phyloP scores from a whole-genome alignment of 1,140 invertebrate genomes.

The Orius insidiosus region DNA sequence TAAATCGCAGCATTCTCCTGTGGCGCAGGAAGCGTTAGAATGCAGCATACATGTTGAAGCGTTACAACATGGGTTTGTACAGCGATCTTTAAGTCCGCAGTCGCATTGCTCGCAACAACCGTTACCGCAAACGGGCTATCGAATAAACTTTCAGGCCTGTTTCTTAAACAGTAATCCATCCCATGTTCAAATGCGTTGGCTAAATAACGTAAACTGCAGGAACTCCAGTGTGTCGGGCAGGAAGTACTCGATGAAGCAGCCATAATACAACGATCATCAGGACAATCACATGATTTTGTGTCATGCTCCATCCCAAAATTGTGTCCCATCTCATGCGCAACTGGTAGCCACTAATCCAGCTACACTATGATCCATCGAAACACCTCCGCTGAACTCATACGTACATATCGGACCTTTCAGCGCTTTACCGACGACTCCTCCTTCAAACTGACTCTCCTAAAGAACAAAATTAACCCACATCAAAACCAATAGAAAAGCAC shows the following conservation, averaged over 20 bases:
- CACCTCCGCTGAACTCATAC: conserved; percentile 88
- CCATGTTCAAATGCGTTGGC: conserved; percentile 82
- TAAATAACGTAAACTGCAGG: conserved; percentile 73
- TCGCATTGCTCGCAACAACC: conserved; percentile 79
- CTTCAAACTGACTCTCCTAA: conserved; percentile 67
- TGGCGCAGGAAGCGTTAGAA: conserved; percentile 80
- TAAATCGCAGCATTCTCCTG: conserved; percentile 86
- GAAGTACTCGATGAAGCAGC: conserved; percentile 53
- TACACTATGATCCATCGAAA: conserved; percentile 84
- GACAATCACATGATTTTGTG: conserved; percentile 62
- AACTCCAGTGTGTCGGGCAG: conserved; percentile 73
- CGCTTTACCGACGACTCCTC: conserved; percentile 89
- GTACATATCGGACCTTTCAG: conserved; percentile 96
- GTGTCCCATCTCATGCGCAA: conserved; percentile 97
- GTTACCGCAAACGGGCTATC: conserved; percentile 89
- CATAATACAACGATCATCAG: conserved; percentile 87
- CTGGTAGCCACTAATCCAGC: conserved; percentile 83
- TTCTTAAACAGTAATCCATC: conserved; percentile 90
- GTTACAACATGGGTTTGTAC: conserved; percentile 80
- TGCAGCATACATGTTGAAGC: conserved; percentile 69
- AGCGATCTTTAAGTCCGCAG: conserved; percentile 65
- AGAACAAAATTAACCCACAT: conserved; percentile 6
- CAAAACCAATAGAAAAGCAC: conserved; percentile 24
- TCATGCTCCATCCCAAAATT: conserved; percentile 99
- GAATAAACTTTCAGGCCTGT: conserved; percentile 48